Percentiles rank a stretch among this genome's conserved stretches.
phyloP scores from a whole-genome alignment of 2,888 invertebrate species.

The Ophraella communa region DNA sequence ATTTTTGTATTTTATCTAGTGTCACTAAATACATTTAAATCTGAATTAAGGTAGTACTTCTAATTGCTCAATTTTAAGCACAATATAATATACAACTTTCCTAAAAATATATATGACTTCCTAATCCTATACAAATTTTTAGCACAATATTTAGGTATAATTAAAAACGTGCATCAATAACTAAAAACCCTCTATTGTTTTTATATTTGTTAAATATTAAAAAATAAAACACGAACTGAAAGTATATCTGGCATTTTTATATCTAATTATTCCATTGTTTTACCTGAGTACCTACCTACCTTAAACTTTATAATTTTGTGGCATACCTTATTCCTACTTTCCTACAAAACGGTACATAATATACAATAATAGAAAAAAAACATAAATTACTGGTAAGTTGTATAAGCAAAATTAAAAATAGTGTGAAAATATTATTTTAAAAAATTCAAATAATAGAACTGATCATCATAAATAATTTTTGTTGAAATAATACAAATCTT shows the following conservation, averaged over 20 bases:
- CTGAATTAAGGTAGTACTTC: conserved; percentile 19
- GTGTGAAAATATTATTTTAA: too few species aligned
- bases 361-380: too few species aligned
- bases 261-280: too few species aligned
- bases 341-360: too few species aligned
- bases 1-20: background rate
- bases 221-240: conserved; percentile 6
- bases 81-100: conserved; percentile 30
- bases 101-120: conserved; percentile 17
- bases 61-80: conserved; percentile 37
- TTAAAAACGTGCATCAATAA: background rate
- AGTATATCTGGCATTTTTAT: background rate
- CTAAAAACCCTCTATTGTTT: conserved; percentile 13
- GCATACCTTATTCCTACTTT: too few species aligned
- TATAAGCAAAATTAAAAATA: too few species aligned
- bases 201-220: conserved; percentile 16
- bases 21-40: background rate
- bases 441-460: too few species aligned
- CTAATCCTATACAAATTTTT: conserved; percentile 28
- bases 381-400: too few species aligned
- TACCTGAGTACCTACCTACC: too few species aligned
- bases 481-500: too few species aligned
- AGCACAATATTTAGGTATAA: conserved; percentile 22
- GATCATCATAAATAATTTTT: too few species aligned
- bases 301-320: too few species aligned